These are phyloP conservation scores for Poecilobothrus nobilitatus DNA, from an alignment of 2,888 invertebrate species.

Conservation along the genomic window DNA sequence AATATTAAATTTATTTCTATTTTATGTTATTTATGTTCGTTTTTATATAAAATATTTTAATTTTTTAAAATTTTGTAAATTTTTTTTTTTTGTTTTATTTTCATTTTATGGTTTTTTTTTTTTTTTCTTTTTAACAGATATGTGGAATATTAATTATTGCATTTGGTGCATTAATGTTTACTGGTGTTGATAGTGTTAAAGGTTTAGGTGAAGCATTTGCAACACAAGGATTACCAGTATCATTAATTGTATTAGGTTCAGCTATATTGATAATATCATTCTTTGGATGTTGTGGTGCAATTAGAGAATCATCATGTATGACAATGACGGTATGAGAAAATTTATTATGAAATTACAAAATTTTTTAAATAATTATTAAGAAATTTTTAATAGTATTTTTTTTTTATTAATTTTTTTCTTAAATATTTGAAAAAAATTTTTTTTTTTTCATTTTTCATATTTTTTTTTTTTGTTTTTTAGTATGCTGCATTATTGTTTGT, in stretches of 20 bases:
- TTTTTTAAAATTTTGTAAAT: no score
- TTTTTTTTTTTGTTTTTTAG: slow-evolving; percentile 44
- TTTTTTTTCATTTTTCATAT: not conserved
- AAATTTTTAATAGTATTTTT: not conserved
- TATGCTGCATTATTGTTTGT: slow-evolving; percentile 64
- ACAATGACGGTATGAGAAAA: slow-evolving; percentile 60
- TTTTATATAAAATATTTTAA: no score
- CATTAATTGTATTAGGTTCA: slow-evolving; percentile 59
- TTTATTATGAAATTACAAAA: not conserved
- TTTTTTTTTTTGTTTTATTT: no score
- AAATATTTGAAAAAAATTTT: no score
- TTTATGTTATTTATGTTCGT: no score
- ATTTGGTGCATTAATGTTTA: slow-evolving; percentile 56
- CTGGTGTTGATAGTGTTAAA: slow-evolving; percentile 50
- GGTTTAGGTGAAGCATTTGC: slow-evolving; percentile 44
- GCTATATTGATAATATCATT: slow-evolving; percentile 73
- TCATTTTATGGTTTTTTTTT: no score
- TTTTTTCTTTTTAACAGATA: slow-evolving; percentile 52
- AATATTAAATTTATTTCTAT: no score
- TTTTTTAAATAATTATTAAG: not conserved
- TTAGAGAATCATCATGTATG: slow-evolving; percentile 83
- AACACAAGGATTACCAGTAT: slow-evolving; percentile 52
- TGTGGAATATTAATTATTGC: slow-evolving; percentile 61
- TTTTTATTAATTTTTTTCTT: not conserved
- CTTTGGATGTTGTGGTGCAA: slow-evolving; percentile 85